Evolutionary conservation across 2,113 vertebrate species (phyloP).

Genomic region (Pseudonaja textilis): DNA sequence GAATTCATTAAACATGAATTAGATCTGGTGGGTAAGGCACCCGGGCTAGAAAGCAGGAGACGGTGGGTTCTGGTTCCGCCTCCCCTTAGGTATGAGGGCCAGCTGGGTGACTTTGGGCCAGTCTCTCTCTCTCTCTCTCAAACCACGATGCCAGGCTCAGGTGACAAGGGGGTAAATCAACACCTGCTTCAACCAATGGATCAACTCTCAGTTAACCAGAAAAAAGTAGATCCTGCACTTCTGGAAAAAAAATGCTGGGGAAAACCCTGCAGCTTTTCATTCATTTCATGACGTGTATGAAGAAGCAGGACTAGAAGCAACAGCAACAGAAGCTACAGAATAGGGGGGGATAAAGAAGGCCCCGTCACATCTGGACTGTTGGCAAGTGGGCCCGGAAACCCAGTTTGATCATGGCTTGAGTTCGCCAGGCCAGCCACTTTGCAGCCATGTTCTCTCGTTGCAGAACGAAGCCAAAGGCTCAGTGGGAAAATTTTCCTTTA

Average conservation of each 20-base stretch:
- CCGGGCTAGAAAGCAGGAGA: not conserved
- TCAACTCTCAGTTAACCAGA: not conserved
- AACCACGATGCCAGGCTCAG: not conserved
- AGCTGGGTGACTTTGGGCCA: not conserved
- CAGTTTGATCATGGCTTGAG: not conserved
- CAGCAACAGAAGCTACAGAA: not conserved
- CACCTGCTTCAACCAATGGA: not conserved
- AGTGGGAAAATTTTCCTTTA: not conserved
- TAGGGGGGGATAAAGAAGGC: not conserved
- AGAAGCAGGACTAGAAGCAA: not conserved
- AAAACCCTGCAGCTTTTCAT: not conserved
- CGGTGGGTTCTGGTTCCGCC: not conserved
- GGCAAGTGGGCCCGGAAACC: not conserved
- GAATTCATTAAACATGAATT: not conserved
- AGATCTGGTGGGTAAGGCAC: not conserved
- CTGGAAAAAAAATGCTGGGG: not conserved
- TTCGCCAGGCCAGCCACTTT: not conserved
- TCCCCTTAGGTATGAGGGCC: not conserved
- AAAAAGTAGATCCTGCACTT: too few species aligned
- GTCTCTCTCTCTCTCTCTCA: not conserved
- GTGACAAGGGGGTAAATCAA: not conserved
- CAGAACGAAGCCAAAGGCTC: not conserved
- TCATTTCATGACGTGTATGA: not conserved
- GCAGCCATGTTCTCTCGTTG: not conserved
- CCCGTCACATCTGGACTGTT: not conserved